Evolutionary conservation across 2,797 vertebrate genomes (phyloP).

Genomic region (Apogon hyalosoma): DNA sequence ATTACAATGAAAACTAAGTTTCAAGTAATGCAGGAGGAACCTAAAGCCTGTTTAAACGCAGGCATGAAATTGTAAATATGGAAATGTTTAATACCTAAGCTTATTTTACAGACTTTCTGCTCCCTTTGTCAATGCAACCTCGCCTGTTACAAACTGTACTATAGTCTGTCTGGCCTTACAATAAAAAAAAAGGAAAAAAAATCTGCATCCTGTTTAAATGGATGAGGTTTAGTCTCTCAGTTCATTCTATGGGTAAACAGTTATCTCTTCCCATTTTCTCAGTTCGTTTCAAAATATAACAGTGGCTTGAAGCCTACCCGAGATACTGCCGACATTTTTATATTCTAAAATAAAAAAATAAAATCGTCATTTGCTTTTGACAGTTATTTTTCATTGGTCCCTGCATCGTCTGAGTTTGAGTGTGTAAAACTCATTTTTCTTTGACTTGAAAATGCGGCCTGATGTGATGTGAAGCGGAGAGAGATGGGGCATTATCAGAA

Average conservation of each 20-base stretch:
- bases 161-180: neutral
- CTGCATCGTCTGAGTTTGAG: neutral
- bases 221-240: neutral
- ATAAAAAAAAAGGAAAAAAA: too few relatives aligned
- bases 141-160: neutral
- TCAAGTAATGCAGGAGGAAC: neutral
- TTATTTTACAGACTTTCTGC: neutral
- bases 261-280: too few relatives aligned
- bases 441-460: slow-evolving; percentile 11
- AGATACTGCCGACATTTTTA: too few relatives aligned
- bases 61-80: neutral
- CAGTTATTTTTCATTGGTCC: neutral
- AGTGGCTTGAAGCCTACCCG: too few relatives aligned
- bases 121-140: slow-evolving; percentile 10
- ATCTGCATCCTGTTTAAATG: neutral
- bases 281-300: too few relatives aligned
- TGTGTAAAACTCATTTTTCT: neutral
- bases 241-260: too few relatives aligned
- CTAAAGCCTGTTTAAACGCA: neutral
- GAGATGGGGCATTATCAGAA: neutral
- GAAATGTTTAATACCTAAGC: too few relatives aligned
- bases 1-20: too few relatives aligned
- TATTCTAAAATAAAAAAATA: neutral
- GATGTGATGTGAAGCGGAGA: neutral
- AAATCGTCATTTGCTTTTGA: neutral